Conservation (phyloP, 2,888 invertebrate genomes). For the Taphrorychus bicolor region DNA sequence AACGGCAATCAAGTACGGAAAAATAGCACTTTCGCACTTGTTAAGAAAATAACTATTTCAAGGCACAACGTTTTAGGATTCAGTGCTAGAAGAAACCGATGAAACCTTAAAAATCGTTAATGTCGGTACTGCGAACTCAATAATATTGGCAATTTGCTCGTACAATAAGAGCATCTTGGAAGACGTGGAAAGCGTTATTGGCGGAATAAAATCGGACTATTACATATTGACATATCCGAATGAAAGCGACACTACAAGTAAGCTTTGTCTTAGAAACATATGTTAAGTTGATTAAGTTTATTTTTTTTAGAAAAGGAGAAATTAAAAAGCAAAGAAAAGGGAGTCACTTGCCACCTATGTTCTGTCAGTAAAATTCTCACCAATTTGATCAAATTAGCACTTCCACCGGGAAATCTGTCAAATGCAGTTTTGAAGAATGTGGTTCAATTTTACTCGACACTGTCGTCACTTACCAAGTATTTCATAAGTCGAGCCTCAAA, state of each 20-base stretch:
- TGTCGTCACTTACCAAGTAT: conserved; percentile 67
- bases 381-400: conserved; percentile 62
- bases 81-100: conserved; percentile 39
- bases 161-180: conserved; percentile 57
- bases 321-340: conserved; percentile 64
- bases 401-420: conserved; percentile 63
- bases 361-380: conserved; percentile 63
- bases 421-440: conserved; percentile 66
- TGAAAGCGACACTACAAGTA: conserved; percentile 53
- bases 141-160: conserved; percentile 56
- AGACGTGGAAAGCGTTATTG: conserved; percentile 58
- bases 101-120: conserved; percentile 57
- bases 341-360: conserved; percentile 66
- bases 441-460: conserved; percentile 63
- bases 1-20: no score
- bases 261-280: conserved; percentile 29
- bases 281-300: conserved; percentile 4
- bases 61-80: conserved; percentile 46
- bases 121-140: conserved; percentile 53
- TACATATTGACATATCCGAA: conserved; percentile 51
- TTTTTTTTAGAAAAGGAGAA: conserved; percentile 57
- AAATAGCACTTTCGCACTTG: no score
- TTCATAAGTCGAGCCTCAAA: conserved; percentile 63
- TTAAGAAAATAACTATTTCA: background rate
- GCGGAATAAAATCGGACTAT: conserved; percentile 57